Base-by-base conservation (phyloP, 2,113 vertebrate genomes). In the Willisornis vidua region DNA sequence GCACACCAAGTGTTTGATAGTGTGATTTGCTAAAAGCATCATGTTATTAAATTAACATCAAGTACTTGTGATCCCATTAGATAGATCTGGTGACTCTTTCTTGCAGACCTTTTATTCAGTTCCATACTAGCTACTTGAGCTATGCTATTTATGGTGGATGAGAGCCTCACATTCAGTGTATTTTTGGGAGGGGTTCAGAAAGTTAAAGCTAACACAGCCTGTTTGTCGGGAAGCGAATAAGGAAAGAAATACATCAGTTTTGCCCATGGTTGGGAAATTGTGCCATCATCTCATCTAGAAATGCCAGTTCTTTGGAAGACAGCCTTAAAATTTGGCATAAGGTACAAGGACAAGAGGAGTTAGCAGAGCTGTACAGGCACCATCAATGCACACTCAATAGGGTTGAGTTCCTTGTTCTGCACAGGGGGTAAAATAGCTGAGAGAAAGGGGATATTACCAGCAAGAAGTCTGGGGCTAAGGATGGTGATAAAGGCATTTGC, bases 31-130 rank as follows among this genome's bases (percentile, higher is more conserved):
- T 89, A 85, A 86, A 52, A 86, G 52, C 8, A 4, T 83, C 31
- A 12, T 48, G 54, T 61, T 66, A 67, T 71, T 85, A 16, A 31
- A 62, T 52, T 35, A 77, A 51, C 63, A 88, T 91, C 61, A 85
- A 49, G 57, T 61, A 62, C 62, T 75, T 80, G 54, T 7, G 14
- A 78, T 70, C 20, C 46, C 29, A 66, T 89, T 85, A 71, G 51
- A 15, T 49, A 77, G 51, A 57, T 39, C 45, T 80, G 63, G 54
- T 83, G 49, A 65, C n/a, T 28, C 55, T 90, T 88, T 74, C 78
- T 88, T 88, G 55, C 59, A 94, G 75, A 77, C 51, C 66, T 85
- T 94, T 77, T 74, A 39, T 88, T 88, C 48, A 14, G 39, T 88
- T 88, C 54, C 63, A 52, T 35, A 43, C n/a, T 20, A 77, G 51